Evolutionary conservation across 1,140 invertebrate species (phyloP).

Genomic region (Sycophaga agraensis): DNA sequence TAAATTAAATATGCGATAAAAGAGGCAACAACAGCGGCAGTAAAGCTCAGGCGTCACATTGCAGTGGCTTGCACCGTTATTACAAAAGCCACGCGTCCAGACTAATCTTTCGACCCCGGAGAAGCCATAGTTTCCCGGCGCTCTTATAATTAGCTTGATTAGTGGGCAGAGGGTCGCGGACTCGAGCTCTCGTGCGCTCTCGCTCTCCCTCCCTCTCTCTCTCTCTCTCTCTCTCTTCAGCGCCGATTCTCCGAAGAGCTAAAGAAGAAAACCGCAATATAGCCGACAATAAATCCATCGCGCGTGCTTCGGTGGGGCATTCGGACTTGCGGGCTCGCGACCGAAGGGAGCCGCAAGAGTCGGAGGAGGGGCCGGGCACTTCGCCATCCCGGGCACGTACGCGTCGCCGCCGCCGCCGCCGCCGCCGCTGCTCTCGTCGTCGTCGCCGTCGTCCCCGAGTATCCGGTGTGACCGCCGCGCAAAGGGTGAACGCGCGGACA

Average conservation of each 20-base stretch:
- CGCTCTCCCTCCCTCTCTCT: too few relatives aligned
- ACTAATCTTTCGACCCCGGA: too few relatives aligned
- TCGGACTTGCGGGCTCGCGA: not conserved
- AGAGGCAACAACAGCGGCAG: too few relatives aligned
- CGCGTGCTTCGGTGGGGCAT: not conserved
- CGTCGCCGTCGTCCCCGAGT: constrained; percentile 4
- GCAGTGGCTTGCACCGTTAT: too few relatives aligned
- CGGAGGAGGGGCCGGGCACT: not conserved
- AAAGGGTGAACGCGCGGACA: constrained; percentile 32
- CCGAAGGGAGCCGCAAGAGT: not conserved
- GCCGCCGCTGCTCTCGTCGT: not conserved
- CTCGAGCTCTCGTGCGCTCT: too few relatives aligned
- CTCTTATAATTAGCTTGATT: not conserved
- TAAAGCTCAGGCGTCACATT: too few relatives aligned
- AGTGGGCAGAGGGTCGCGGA: too few relatives aligned
- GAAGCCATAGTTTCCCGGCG: not conserved
- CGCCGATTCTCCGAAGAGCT: not conserved
- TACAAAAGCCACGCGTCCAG: too few relatives aligned
- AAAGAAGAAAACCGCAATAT: constrained; percentile 40
- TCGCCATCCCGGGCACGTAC: constrained; percentile 45
- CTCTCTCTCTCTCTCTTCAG: too few relatives aligned
- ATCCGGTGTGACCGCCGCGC: constrained; percentile 27
- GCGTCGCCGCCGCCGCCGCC: not conserved
- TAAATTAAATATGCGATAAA: too few relatives aligned
- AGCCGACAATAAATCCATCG: constrained; percentile 49